These are phyloP conservation scores for Apodemus speciosus DNA, from an alignment of 2,113 vertebrate genomes.

Conservation along the genomic window DNA sequence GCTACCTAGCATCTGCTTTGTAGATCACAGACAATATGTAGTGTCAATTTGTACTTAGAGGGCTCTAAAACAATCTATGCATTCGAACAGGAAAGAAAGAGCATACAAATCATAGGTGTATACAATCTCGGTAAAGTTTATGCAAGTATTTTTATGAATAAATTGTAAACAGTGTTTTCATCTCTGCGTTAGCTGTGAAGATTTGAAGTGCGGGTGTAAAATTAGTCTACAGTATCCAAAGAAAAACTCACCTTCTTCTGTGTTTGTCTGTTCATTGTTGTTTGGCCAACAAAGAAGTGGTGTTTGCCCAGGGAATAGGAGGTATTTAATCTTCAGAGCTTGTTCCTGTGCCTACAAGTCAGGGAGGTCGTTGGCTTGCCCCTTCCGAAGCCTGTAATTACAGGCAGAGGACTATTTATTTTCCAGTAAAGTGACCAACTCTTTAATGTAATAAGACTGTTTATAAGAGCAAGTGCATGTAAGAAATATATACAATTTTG, in stretches of 20 bases:
- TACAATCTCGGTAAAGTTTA: slow-evolving; percentile 31
- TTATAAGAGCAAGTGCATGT: slow-evolving; percentile 45
- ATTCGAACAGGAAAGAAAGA: slow-evolving; percentile 27
- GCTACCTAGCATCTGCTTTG: background rate
- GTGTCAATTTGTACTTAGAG: background rate
- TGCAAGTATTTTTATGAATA: slow-evolving; percentile 46
- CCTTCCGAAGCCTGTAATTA: slow-evolving; percentile 70
- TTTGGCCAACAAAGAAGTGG: slow-evolving; percentile 53
- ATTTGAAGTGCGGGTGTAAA: slow-evolving; percentile 55
- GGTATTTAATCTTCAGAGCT: slow-evolving; percentile 47
- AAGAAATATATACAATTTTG: slow-evolving; percentile 48
- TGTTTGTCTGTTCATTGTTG: slow-evolving; percentile 54
- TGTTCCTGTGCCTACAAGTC: slow-evolving; percentile 67
- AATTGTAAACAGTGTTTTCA: slow-evolving; percentile 26
- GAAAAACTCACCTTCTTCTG: slow-evolving; percentile 21
- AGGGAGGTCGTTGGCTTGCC: slow-evolving; percentile 61
- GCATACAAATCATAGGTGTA: background rate
- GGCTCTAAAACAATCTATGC: slow-evolving; percentile 26
- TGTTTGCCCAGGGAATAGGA: slow-evolving; percentile 65
- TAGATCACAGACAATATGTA: background rate
- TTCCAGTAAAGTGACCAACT: slow-evolving; percentile 69
- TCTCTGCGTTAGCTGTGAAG: background rate
- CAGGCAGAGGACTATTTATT: slow-evolving; percentile 57
- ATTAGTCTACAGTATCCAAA: background rate
- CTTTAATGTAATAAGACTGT: slow-evolving; percentile 24